Evolutionary conservation across 2,888 invertebrate species (phyloP), one percentile per base, ranked within the genome.

Genomic region (Leptodirus hochenwartii): DNA sequence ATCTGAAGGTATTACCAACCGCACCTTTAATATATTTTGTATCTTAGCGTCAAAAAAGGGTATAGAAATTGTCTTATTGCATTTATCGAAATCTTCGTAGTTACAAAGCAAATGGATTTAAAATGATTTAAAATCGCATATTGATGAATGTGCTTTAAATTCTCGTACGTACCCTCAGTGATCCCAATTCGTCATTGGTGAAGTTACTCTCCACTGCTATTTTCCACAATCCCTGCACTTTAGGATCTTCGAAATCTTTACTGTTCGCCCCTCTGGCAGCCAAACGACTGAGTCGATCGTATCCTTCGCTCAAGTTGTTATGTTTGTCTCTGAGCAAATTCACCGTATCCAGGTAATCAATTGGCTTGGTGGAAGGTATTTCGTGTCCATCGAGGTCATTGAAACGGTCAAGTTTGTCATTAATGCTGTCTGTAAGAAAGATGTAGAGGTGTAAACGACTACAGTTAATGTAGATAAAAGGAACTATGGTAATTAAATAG

Each of bases 141-240:
- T 27, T 13, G 17, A 10, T n/a, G n/a, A n/a, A n/a, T n/a, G n/a
- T n/a, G n/a, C n/a, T n/a, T n/a, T n/a, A n/a, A n/a, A n/a, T n/a
- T n/a, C n/a, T n/a, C n/a, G n/a, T n/a, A n/a, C n/a, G n/a, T n/a
- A n/a, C n/a, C n/a, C 78, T 78, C 25, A 93, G 60, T 0, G 87
- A 87, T 32, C 72, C 70, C 8, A 91, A 59, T 54, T 91, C 90
- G 34, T 77, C 73, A 1, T 69, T 61, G 13, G 75, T 69, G 53
- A 93, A 91, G 50, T 85, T 78, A 8, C 74, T 70, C 30, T 75
- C 66, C 11, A 74, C 50, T 3, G 90, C 91, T 33, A 81, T 59
- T 41, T 69, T 70, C 91, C 91, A 93, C 16, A 93, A 56, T 1
- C 77, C 78, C 51, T 84, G 79, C 2, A 91, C 90, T 58, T 85